Evolutionary conservation across 1,140 invertebrate species (phyloP), one percentile per base, ranked within the genome.

Genomic region (Polypedilum pembai): DNA sequence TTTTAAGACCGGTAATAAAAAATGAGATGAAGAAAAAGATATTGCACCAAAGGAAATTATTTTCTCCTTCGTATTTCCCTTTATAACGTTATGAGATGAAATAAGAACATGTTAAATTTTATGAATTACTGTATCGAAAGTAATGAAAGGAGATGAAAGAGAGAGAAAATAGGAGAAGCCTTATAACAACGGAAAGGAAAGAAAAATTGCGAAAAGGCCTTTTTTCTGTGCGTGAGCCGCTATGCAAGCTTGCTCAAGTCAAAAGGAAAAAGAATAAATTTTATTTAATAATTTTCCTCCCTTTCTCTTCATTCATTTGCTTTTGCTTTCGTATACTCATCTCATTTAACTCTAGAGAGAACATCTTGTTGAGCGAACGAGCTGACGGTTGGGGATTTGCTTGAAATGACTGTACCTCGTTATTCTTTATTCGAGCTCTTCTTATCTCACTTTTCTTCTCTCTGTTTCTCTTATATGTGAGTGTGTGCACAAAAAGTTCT

Each of bases 91-190:
- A 56, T 56, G 15, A 56, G n/a, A 56, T 56, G 45, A 56, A n/a
- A 56, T 56, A n/a, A n/a, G n/a, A 56, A 56, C 45, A 56, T 56
- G 45, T 56, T 56, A 56, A 56, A 56, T 56, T 56, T 56, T 56
- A 56, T 56, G 45, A 56, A 56, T 56, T 56, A 56, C 45, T 56
- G 8, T 56, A 56, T 56, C n/a, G 45, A 56, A 56, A 56, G 45
- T 56, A 56, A 56, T 56, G 45, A 56, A 56, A 56, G 45, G 45
- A 56, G n/a, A 12, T n/a, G 45, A 33, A 56, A 56, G 12, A 56
- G 45, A 56, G 24, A 33, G 24, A n/a, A n/a, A n/a, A n/a, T n/a
- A n/a, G n/a, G n/a, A n/a, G n/a, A n/a, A 33, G 24, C 24, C 24
- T 33, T 33, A 1, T 33, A 33, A 33, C 24, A 33, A 33, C 24